phyloP scores from a whole-genome alignment of 2,888 invertebrate species.

The Dione juno region DNA sequence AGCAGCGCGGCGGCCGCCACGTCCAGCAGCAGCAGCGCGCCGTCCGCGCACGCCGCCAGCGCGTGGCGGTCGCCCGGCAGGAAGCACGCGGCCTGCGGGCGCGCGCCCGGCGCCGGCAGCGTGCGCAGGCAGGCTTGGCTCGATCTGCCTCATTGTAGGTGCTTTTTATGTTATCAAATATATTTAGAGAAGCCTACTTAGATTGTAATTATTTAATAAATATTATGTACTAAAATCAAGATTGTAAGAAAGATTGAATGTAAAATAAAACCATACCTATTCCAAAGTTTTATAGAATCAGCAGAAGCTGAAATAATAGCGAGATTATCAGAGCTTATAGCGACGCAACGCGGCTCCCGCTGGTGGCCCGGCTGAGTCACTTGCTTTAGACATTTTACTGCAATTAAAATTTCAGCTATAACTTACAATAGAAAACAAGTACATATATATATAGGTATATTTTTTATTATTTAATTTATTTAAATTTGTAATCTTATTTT shows the following conservation, averaged over 20 bases:
- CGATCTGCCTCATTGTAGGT: constrained; percentile 58
- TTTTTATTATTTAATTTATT: too few relatives aligned
- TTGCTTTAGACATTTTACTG: constrained; percentile 84
- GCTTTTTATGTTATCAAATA: too few relatives aligned
- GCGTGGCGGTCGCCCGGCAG: constrained; percentile 95
- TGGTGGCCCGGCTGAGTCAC: constrained; percentile 92
- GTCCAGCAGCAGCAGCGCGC: constrained; percentile 92
- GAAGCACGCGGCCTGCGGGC: constrained; percentile 89
- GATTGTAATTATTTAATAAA: too few relatives aligned
- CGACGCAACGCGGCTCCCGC: constrained; percentile 92
- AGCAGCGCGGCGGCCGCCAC: constrained; percentile 91
- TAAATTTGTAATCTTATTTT: too few relatives aligned
- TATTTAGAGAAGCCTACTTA: too few relatives aligned
- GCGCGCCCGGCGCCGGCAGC: constrained; percentile 83
- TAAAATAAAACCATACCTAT: constrained; percentile 81
- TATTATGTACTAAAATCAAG: neutral
- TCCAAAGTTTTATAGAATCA: constrained; percentile 97
- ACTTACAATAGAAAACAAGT: too few relatives aligned
- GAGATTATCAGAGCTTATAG: constrained; percentile 95
- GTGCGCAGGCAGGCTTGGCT: constrained; percentile 88
- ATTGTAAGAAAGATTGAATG: neutral
- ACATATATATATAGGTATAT: too few relatives aligned
- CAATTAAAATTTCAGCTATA: constrained; percentile 40
- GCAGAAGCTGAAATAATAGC: constrained; percentile 93
- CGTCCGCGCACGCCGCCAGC: constrained; percentile 93